Evolutionary conservation across 2,113 vertebrate species (phyloP), one percentile per base, ranked within the genome.

Genomic region (Nematolebias whitei): DNA sequence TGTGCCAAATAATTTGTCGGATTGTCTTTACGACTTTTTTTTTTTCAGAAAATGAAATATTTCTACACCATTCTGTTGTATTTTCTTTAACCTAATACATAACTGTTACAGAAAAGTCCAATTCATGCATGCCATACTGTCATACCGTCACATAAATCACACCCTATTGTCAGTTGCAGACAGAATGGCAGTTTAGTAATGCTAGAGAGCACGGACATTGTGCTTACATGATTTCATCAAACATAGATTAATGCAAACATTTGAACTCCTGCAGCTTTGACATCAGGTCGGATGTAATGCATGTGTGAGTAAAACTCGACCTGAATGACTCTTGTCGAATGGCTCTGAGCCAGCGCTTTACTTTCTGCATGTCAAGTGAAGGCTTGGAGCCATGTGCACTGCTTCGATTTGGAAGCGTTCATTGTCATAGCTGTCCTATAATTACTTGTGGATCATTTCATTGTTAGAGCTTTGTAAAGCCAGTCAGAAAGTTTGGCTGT

Each of bases 281-380:
- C 74, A 74, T 60, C 51, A 56, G 68, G 77, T 86, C 79, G 79
- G 62, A 71, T 78, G 58, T 71, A 75, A 86, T 85, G 68, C 77
- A 75, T 79, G 63, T 76, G 63, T 69, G 41, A 52, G 61, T 76
- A 57, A 80, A 87, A 81, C 26, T 60, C 63, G 66, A 82, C 71
- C 78, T 1, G n/a, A 63, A 76, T 75, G 81, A 79, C 68, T 26
- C 10, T 35, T 35, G 14, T 29, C 29, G 66, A 72, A 74, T 84
- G 87, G 83, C 76, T 15, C 26, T 43, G 15, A 51, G 79, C 79
- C 85, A 87, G 79, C 71, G 50, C 67, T 78, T 67, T 23, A 69
- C 72, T 79, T 64, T 41, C 56, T 60, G 55, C 57, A 35, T 82
- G 76, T 53, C 74, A 66, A 71, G 26, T 74, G 45, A 43, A 68